Conservation (phyloP, 2,797 vertebrate species). For the Rhabdomys pumilio region DNA sequence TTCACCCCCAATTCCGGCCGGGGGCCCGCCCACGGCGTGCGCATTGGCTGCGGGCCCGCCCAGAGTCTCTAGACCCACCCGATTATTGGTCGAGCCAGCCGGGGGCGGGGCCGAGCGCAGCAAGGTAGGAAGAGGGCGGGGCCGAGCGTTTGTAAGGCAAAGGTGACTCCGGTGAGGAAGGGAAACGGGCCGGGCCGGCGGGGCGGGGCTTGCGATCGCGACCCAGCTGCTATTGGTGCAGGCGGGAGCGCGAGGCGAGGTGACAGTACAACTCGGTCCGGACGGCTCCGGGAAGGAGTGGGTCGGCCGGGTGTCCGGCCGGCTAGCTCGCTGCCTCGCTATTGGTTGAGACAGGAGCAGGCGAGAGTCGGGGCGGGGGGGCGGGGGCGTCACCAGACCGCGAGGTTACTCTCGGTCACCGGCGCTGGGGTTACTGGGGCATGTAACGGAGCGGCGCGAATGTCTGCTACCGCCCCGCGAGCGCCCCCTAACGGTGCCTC, state of each 20-base stretch:
- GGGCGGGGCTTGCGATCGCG: conserved; percentile 49
- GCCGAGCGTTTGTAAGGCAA: conserved; percentile 85
- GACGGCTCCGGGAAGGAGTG: conserved; percentile 76
- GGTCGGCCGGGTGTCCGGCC: conserved; percentile 45
- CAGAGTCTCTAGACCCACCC: neutral
- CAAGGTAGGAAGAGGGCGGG: conserved; percentile 80
- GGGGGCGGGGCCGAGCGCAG: conserved; percentile 81
- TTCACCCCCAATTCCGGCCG: conserved; percentile 83
- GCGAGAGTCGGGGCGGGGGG: conserved; percentile 85
- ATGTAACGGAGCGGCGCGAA: conserved; percentile 75
- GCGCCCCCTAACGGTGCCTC: conserved; percentile 75
- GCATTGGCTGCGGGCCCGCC: conserved; percentile 86
- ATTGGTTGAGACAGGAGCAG: conserved; percentile 88
- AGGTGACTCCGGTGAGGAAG: conserved; percentile 83
- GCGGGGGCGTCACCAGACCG: neutral
- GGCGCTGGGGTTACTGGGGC: conserved; percentile 88
- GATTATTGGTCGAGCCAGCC: conserved; percentile 74
- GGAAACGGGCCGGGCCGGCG: conserved; percentile 38
- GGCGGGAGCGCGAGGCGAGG: neutral
- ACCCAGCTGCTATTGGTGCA: conserved; percentile 71
- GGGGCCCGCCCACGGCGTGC: conserved; percentile 80
- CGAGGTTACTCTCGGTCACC: conserved; percentile 82
- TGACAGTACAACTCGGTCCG: conserved; percentile 20
- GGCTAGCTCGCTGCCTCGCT: conserved; percentile 59
- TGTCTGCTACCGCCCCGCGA: neutral